Percentiles rank a stretch among this genome's conserved stretches.
These are phyloP conservation scores for Neogale vison DNA, from an alignment of 2,113 vertebrate genomes.

Conservation along the genomic window DNA sequence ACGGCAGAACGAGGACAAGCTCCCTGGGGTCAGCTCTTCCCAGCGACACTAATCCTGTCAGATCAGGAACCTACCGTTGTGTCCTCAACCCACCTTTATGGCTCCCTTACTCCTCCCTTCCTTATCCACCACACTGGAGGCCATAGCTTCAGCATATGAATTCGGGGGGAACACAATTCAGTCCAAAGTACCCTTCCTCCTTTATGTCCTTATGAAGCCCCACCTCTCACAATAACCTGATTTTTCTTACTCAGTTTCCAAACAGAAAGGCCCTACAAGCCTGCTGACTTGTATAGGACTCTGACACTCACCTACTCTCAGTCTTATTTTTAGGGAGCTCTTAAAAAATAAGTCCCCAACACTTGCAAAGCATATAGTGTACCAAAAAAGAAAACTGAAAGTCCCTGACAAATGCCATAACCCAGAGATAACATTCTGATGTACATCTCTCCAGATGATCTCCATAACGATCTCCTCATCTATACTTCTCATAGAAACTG, in stretches of 20 bases:
- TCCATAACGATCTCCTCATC: not conserved
- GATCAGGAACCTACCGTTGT: not conserved
- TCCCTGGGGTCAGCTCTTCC: not conserved
- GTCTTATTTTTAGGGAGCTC: not conserved
- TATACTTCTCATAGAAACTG: slow-evolving; percentile 1
- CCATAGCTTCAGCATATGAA: not conserved
- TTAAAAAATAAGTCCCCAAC: not conserved
- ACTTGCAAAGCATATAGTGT: not conserved
- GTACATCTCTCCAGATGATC: not conserved
- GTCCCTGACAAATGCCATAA: not conserved
- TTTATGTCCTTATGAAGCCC: not conserved
- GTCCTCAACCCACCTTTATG: not conserved
- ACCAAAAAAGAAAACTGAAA: not conserved
- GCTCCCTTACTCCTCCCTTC: not conserved
- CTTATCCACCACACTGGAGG: not conserved
- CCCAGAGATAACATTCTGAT: not conserved
- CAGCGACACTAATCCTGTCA: not conserved
- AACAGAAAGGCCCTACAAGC: not conserved
- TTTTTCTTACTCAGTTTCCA: not conserved
- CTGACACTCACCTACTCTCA: not conserved
- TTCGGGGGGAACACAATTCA: not conserved
- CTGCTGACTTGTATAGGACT: not conserved
- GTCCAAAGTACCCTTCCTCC: not conserved
- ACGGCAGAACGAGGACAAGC: not conserved
- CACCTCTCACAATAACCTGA: not conserved